Base-by-base conservation (phyloP, 92 coral and sea anemone genomes). In the Muricea muricata region DNA sequence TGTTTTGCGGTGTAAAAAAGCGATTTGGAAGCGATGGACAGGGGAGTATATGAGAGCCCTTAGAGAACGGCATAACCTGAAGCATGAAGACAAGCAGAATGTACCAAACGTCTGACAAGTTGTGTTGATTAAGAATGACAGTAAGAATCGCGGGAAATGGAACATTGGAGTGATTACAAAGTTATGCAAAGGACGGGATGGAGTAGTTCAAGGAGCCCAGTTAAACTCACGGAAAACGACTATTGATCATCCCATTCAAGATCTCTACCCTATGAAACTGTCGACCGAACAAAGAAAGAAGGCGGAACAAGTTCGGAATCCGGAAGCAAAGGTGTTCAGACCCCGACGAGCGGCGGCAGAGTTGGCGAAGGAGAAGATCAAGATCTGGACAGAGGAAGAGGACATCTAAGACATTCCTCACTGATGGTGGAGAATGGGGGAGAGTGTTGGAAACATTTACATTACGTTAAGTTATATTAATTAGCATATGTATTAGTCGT, bases 391-490 rank as follows among this genome's bases (percentile, higher is more conserved):
- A 56, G 60, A 1, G 69, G 29, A 48, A 46, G 65, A 68, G 25
- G 73, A 29, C 32, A 6, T 35, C 50, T 79, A 42, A 65, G 30
- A 79, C 72, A 84, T 24, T 84, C 79, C 67, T 73, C 60, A 52
- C 60, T 52, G 23, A 13, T 52, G 24, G 60, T 52, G 60, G 60
- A 52, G 23, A 52, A 52, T 20, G 60, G 60, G 60, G 60, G 60
- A 52, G 60, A 20, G 60, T 52, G 60, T 52, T 25, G 60, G 60
- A 52, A 17, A 52, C 23, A 4, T 52, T 52, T 6, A 6, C n/a
- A n/a, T n/a, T n/a, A n/a, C n/a, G n/a, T n/a, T n/a, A n/a, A n/a
- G n/a, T n/a, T n/a, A n/a, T n/a, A n/a, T n/a, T n/a, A n/a, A n/a
- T n/a, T n/a, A n/a, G n/a, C n/a, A n/a, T n/a, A n/a, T n/a, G n/a